A percentile compares a stretch with the other conserved stretches of the same genome.
phyloP scores from a whole-genome alignment of 2,113 vertebrate species.

The Theristicus caerulescens region DNA sequence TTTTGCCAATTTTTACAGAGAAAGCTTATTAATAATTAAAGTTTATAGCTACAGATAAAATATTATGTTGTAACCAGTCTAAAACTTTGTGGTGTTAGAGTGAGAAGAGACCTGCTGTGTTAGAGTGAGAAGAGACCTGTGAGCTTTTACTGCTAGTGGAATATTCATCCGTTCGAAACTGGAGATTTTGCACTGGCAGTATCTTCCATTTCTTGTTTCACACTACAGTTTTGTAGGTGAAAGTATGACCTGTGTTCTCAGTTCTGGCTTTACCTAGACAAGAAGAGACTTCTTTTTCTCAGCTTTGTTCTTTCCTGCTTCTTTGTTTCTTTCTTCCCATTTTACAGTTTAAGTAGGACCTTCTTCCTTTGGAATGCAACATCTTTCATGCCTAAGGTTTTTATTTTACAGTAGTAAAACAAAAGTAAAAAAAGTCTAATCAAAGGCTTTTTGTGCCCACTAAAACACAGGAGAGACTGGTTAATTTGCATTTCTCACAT shows the following conservation, averaged over 20 bases:
- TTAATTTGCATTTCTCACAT: background rate
- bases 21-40: background rate
- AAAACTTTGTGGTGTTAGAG: background rate
- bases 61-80: background rate
- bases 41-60: background rate
- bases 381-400: background rate
- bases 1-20: background rate
- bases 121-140: background rate
- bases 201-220: background rate
- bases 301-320: background rate
- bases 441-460: background rate
- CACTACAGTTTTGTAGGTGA: background rate
- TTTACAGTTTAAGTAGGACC: background rate
- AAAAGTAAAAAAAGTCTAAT: background rate
- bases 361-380: background rate
- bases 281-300: background rate
- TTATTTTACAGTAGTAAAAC: background rate
- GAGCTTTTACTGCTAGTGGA: background rate
- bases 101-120: background rate
- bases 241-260: background rate
- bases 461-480: background rate
- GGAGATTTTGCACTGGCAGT: background rate
- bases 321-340: background rate
- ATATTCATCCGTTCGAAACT: background rate
- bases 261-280: background rate